phyloP scores from a whole-genome alignment of 2,113 vertebrate genomes.

The Cinclus cinclus region DNA sequence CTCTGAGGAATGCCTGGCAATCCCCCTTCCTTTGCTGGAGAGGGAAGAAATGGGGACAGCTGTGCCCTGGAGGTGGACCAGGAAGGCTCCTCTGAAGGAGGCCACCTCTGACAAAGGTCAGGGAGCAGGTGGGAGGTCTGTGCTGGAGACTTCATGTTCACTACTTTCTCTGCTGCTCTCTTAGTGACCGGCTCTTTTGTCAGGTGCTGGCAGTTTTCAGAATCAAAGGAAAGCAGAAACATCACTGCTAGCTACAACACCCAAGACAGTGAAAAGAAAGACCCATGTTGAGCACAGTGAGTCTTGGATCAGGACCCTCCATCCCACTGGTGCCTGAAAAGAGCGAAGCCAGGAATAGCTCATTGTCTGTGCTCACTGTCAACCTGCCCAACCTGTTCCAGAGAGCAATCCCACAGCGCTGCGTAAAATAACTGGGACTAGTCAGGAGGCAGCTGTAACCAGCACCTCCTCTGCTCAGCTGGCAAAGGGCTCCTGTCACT shows the following conservation, averaged over 20 bases:
- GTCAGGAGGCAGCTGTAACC: conserved; percentile 40
- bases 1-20: neutral
- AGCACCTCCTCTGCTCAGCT: neutral
- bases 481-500: conserved; percentile 35
- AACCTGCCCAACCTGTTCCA: conserved; percentile 15
- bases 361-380: neutral
- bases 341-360: conserved; percentile 14
- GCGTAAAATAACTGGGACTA: neutral
- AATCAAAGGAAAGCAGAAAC: neutral
- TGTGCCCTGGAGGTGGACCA: neutral
- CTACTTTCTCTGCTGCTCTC: neutral
- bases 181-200: neutral
- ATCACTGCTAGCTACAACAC: neutral
- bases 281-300: neutral
- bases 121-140: neutral
- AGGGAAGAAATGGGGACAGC: neutral
- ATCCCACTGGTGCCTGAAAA: neutral
- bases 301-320: conserved; percentile 3
- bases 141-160: neutral
- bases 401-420: neutral
- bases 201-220: neutral
- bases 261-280: neutral
- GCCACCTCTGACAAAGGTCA: neutral
- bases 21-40: neutral
- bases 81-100: neutral